phyloP scores from a whole-genome alignment of 2,797 vertebrate genomes.

The Gobio occitaniae region DNA sequence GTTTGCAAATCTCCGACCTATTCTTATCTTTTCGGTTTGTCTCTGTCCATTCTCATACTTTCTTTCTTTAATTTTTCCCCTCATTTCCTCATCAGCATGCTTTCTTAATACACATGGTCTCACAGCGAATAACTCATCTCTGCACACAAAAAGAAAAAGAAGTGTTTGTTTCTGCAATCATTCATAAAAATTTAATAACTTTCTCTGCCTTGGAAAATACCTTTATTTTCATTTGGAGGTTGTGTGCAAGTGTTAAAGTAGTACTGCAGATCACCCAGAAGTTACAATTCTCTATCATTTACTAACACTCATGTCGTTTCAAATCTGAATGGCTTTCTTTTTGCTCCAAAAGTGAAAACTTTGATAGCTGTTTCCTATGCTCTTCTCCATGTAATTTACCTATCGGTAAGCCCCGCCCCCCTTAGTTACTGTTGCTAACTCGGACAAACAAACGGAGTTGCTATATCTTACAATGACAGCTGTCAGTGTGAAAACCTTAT shows the following conservation, averaged over 20 bases:
- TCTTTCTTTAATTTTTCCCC: background rate
- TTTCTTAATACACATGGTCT: slow-evolving; percentile 20
- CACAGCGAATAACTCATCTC: background rate
- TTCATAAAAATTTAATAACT: background rate
- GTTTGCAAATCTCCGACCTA: slow-evolving; percentile 45
- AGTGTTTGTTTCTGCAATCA: background rate
- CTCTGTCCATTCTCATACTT: slow-evolving; percentile 21
- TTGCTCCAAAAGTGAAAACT: background rate
- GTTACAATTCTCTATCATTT: background rate
- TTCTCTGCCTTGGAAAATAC: background rate
- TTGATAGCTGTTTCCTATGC: background rate
- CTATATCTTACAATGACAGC: too few relatives aligned
- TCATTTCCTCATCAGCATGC: slow-evolving; percentile 53
- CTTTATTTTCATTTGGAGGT: background rate
- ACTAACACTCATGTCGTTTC: background rate
- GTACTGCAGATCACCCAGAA: background rate
- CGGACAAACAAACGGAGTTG: too few relatives aligned
- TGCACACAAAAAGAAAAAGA: background rate
- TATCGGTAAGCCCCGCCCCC: too few relatives aligned
- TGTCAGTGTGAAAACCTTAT: too few relatives aligned
- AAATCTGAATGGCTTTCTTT: too few relatives aligned
- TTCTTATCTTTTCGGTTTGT: slow-evolving; percentile 23
- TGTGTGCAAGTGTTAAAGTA: background rate
- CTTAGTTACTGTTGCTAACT: too few relatives aligned
- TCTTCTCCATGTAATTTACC: background rate